Evolutionary conservation across 2,113 vertebrate genomes (phyloP), one percentile per base, ranked within the genome.

Genomic region (Lepus europaeus): DNA sequence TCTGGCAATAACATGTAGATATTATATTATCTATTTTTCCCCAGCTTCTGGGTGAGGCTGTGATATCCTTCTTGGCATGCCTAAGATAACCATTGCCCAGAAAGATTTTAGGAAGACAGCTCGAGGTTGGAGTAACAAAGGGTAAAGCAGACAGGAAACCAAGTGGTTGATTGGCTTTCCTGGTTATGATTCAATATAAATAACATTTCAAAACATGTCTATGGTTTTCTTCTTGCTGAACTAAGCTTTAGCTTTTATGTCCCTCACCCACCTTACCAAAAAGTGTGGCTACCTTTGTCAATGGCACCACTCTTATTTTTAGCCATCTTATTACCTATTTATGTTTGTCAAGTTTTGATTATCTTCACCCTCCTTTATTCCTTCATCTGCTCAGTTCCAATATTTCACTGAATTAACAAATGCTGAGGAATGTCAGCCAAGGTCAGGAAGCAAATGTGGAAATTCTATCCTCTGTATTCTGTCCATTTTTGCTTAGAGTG

Each of bases 401-500:
- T 17, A 14, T 87, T 36, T 74, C 31, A 72, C 51, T 66, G 80
- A 64, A 85, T 86, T 76, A 81, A 36, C 69, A 88, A 61, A 10
- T 13, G 27, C 88, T 77, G 45, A 81, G 81, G 64, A 92, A 68
- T 12, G 68, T 66, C 70, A 79, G 82, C 31, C 85, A 96, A 91
- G 92, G 93, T 95, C 92, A 95, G 79, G 61, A 93, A 82, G 36
- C 53, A 83, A 23, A 59, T 23, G 19, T 92, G 87, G 92, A 92
- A 91, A 94, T 76, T 56, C 51, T 39, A 45, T 77, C 87, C 76
- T 91, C 80, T 19, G 69, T 3, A 16, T 68, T 68, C 61, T 29
- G 33, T 86, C 87, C 53, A 31, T 83, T 89, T 92, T 39, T 93
- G 61, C 66, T 79, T 76, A 36, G 79, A 90, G 76, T 11, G 8